phyloP scores from a whole-genome alignment of 2,113 vertebrate species.

The Montifringilla adamsi region DNA sequence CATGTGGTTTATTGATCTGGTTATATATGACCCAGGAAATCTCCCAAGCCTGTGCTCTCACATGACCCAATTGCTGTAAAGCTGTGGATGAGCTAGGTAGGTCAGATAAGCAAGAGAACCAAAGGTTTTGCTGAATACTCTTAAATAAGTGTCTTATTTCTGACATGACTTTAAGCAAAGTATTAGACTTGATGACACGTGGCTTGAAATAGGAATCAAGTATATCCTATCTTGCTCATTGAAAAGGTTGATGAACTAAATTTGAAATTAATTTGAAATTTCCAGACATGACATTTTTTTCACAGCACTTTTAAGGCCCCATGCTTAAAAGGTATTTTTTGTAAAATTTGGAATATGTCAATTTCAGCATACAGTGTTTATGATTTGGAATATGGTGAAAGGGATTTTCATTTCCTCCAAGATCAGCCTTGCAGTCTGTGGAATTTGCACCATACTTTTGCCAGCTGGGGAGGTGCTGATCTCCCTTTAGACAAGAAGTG shows the following conservation, averaged over 20 bases:
- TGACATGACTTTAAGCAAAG: neutral
- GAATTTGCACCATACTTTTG: neutral
- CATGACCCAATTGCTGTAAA: neutral
- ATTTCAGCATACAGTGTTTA: neutral
- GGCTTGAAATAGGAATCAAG: neutral
- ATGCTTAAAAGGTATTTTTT: neutral
- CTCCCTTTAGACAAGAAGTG: neutral
- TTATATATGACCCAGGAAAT: constrained; percentile 9
- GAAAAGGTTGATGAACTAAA: neutral
- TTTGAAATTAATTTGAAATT: neutral
- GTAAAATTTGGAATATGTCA: neutral
- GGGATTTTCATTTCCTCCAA: neutral
- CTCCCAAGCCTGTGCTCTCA: neutral
- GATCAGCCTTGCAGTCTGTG: neutral
- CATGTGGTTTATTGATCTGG: constrained; percentile 6
- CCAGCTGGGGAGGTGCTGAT: neutral
- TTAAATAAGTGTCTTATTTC: neutral
- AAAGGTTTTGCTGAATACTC: neutral
- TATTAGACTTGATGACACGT: neutral
- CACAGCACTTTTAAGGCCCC: neutral
- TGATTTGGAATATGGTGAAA: neutral
- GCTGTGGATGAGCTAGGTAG: neutral
- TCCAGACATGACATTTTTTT: neutral
- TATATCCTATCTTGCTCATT: neutral
- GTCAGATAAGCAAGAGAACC: neutral